phyloP scores from a whole-genome alignment of 1,140 invertebrate species.

The Metaphire vulgaris region DNA sequence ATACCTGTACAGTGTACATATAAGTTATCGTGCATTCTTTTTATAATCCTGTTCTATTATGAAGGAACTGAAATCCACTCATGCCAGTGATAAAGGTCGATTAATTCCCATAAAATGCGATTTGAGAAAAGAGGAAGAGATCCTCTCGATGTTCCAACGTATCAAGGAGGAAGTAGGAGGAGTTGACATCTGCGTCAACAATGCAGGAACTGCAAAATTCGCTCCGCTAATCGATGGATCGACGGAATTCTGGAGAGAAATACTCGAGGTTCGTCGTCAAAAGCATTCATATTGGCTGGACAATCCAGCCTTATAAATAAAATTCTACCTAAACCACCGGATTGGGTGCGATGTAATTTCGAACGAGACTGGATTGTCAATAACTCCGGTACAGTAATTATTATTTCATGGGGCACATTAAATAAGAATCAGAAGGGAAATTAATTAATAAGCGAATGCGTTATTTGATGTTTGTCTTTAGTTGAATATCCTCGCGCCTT shows the following conservation, averaged over 20 bases:
- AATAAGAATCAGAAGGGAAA: too few species aligned
- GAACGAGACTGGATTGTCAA: too few species aligned
- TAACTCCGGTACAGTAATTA: too few species aligned
- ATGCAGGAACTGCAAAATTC: conserved; percentile 59
- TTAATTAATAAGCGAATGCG: conserved; percentile 10
- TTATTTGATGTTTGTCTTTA: neutral
- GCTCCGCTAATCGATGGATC: conserved; percentile 49
- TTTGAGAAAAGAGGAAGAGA: conserved; percentile 61
- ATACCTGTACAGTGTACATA: too few species aligned
- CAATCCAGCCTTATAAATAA: too few species aligned
- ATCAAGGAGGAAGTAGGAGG: conserved; percentile 59
- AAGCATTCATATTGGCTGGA: too few species aligned
- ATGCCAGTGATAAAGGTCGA: neutral
- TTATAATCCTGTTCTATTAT: neutral
- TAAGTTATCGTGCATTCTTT: too few species aligned
- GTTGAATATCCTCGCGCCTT: conserved; percentile 61
- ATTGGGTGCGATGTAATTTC: too few species aligned
- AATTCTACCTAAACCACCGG: too few species aligned
- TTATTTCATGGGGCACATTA: too few species aligned
- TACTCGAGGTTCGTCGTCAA: conserved; percentile 62
- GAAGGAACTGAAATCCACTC: neutral
- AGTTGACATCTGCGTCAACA: conserved; percentile 67
- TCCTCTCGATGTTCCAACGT: conserved; percentile 62
- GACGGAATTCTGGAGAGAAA: conserved; percentile 52
- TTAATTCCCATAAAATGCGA: conserved; percentile 59